Base-by-base conservation (phyloP, 1,140 invertebrate species). In the Halictus rubicundus region DNA sequence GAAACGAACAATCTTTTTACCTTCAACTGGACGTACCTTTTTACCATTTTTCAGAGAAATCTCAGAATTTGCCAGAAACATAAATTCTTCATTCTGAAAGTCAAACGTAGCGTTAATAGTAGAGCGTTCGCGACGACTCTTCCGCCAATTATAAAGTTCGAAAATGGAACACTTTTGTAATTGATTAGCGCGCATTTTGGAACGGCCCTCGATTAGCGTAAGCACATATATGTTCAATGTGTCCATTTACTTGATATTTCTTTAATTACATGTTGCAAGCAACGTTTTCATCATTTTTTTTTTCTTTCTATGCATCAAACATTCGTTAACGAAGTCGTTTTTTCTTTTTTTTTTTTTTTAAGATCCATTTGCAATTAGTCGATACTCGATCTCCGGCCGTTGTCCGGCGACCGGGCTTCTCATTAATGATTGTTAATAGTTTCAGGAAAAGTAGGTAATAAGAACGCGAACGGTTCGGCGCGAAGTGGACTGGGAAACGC, bases 401-500 rank as follows among this genome's bases (percentile, higher is more conserved):
- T 21, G 5, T 54, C 16, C 16, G 21, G 16, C 21, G n/a, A n/a
- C 19, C 2, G 60, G 39, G 19, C 42, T 54, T 81, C 64, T 49
- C 71, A n/a, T 2, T 68, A 81, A 84, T 23, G 16, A 27, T 12
- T 21, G n/a, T 12, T 27, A 78, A 91, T 78, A 91, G 92, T 93
- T 93, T 91, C 92, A 93, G 93, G 92, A 66, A 93, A 94, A 91
- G 68, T 92, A 74, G 87, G 87, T 57, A 88, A 81, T 78, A 91
- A 91, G 91, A 90, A 91, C 89, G 74, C 89, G 79, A 88, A 88
- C 82, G 42, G 86, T 75, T 82, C 92, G 46, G 85, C 88, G 27
- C 83, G 93, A 89, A 84, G 87, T 54, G 82, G 83, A 69, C 79
- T 72, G 27, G 88, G 87, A 85, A 89, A 83, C 86, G 68, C 75